These are phyloP conservation scores for Popillia japonica DNA, from an alignment of 1,140 invertebrate genomes.

Conservation along the genomic window DNA sequence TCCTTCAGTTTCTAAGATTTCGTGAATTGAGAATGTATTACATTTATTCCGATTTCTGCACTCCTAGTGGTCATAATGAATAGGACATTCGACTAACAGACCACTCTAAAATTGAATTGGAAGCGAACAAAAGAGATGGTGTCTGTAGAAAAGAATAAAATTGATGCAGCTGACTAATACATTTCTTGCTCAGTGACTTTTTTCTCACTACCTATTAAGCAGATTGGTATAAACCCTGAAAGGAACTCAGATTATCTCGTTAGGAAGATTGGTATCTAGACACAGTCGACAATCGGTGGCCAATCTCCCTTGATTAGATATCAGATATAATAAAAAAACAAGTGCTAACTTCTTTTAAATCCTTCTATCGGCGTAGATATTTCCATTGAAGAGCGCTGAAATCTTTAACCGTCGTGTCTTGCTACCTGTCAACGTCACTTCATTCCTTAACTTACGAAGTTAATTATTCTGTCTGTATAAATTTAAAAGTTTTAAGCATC, in stretches of 20 bases:
- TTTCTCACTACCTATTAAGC: not conserved
- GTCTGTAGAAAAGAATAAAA: slow-evolving; percentile 1
- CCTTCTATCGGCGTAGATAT: not conserved
- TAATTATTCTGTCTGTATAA: not conserved
- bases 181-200: slow-evolving; percentile 13
- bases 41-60: not conserved
- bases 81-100: not conserved
- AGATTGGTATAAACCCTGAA: not conserved
- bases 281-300: slow-evolving; percentile 33
- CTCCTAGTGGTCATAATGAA: not conserved
- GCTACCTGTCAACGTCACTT: not conserved
- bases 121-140: not conserved
- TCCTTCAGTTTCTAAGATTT: too few species aligned
- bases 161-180: slow-evolving; percentile 12
- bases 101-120: not conserved
- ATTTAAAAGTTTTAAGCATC: not conserved
- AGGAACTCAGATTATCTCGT: slow-evolving; percentile 30
- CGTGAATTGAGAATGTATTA: too few species aligned
- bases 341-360: not conserved
- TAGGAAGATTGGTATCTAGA: slow-evolving; percentile 25
- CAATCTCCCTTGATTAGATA: slow-evolving; percentile 23
- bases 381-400: not conserved
- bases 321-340: slow-evolving; percentile 35
- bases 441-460: not conserved
- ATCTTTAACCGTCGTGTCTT: not conserved